Evolutionary conservation across 1,140 invertebrate species (phyloP), one percentile per base, ranked within the genome.

Genomic region (Calephelis virginiensis): DNA sequence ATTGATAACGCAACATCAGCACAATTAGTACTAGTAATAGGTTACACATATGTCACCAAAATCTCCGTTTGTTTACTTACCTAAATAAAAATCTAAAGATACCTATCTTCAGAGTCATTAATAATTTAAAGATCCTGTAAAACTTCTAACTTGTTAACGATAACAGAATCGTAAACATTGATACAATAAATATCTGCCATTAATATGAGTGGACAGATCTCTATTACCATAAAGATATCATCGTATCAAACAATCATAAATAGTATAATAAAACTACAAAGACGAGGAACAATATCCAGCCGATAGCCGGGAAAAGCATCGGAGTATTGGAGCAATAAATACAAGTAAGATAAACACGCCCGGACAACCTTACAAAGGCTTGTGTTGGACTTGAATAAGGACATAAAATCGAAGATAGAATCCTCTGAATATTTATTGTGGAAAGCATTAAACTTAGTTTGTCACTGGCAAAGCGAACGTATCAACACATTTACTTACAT

Each of bases 211-310:
- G 40, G 40, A 43, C 40, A 28, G 53, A 56, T 56, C 14, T 56
- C 53, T 38, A 56, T 56, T 56, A 56, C 53, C 53, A 59, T 59
- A 59, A 43, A 43, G 56, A 59, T 59, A 59, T 59, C 56, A n/a
- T 59, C 56, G 37, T 12, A 59, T 59, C 28, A 59, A 59, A 37
- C 28, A 37, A 37, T 59, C 53, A 59, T 59, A 59, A 59, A 59
- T 59, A 38, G 28, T 38, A 59, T 59, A 59, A 59, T 59, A 59
- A 59, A 59, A 59, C 37, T 38, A 59, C 53, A 6, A 38, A 59
- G 53, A 59, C 53, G 53, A 56, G 53, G 14, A 59, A 59, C 53
- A 59, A 59, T 59, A 59, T 59, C 53, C 12, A 56, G 17, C 53
- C 28, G 53, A 56, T 56, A 56, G 53, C 53, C 53, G 53, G 11